Evolutionary conservation across 2,113 vertebrate species (phyloP), one percentile per base, ranked within the genome.

Genomic region (Gopherus flavomarginatus): DNA sequence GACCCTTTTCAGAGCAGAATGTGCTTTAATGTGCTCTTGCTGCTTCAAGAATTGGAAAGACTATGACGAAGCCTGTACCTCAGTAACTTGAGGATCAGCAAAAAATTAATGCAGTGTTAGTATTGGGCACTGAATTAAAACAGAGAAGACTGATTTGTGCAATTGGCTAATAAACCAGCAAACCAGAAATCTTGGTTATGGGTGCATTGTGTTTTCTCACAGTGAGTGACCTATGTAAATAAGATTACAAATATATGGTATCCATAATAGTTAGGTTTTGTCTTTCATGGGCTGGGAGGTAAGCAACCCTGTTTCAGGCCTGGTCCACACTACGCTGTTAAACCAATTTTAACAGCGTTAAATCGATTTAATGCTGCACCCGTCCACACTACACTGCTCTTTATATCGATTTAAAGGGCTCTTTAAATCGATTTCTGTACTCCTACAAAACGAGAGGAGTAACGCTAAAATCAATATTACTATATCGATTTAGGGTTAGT

Each of bases 191-290:
- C 72, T 27, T 44, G 72, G 24, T 77, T 24, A 97, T 91, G 29
- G 82, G 65, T 90, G 91, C 85, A 90, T 83, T 87, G 86, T 96
- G 5, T 88, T 95, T 89, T 82, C 54, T 90, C 86, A 91, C 89
- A 93, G 90, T 69, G 92, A 93, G 90, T 77, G 92, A 47, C 13
- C 90, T 29, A 79, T 87, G 91, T 75, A 91, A 94, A 94, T 21
- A 22, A 31, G 79, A 90, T 10, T 42, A 85, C 65, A 79, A n/a
- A 17, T 90, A 56, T 1, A 0, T 69, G 79, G 86, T 31, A 65
- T 90, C 92, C 24, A 49, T 79, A 83, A 97, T 82, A 50, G 90
- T 22, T 44, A 1, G 10, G 35, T 42, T 65, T 22, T 83, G 69
- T 42, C 47, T 87, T 47, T 77, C 38, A 44, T 14, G 4, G 42